These are phyloP conservation scores for Epinotia ramella DNA, from an alignment of 2,888 invertebrate genomes.

Conservation along the genomic window DNA sequence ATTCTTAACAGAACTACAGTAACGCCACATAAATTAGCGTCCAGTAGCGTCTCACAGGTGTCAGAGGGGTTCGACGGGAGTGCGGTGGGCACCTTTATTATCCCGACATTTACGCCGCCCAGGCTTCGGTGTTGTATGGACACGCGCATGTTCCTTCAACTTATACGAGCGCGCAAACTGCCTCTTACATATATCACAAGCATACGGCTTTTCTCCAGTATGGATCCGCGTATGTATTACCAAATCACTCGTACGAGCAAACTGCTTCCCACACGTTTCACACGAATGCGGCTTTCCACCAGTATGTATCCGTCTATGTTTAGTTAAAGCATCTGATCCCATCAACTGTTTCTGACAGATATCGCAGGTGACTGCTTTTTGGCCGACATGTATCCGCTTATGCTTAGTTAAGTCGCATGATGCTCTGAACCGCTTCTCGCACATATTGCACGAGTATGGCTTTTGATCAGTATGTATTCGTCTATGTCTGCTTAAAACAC, in stretches of 20 bases:
- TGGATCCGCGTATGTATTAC: too few species aligned
- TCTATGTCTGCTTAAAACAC: background rate
- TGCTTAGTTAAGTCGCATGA: slow-evolving; percentile 1
- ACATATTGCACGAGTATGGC: background rate
- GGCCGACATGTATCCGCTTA: background rate
- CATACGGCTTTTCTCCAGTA: too few species aligned
- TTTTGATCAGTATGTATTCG: background rate
- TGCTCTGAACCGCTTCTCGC: background rate
- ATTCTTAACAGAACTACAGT: too few species aligned
- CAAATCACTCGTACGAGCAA: background rate
- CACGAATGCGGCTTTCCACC: background rate
- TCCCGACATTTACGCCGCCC: too few species aligned
- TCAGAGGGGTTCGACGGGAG: too few species aligned
- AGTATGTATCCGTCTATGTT: background rate
- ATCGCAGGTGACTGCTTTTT: background rate
- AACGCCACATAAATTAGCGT: too few species aligned
- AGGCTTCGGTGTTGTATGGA: too few species aligned
- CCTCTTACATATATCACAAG: too few species aligned
- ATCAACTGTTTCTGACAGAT: background rate
- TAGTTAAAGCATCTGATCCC: background rate
- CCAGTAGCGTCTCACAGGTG: too few species aligned
- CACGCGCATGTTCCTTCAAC: too few species aligned
- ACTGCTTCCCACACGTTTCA: background rate
- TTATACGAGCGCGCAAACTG: too few species aligned
- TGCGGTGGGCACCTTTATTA: too few species aligned